Base-by-base conservation (phyloP, 2,888 invertebrate species). In the Leptinotarsa juncta region DNA sequence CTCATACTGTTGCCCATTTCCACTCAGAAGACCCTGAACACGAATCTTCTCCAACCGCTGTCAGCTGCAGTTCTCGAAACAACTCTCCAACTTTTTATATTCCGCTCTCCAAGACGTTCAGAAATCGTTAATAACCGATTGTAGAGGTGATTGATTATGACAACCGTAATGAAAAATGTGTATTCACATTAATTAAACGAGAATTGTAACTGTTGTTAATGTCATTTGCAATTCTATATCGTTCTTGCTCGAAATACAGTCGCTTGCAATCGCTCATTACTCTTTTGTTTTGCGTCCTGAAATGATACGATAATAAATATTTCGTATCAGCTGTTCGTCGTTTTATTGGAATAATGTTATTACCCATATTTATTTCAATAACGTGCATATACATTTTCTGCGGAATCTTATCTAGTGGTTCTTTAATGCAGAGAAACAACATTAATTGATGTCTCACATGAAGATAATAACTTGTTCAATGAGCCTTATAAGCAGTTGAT, bases 171-270 rank as follows among this genome's bases (percentile, higher is more conserved):
- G 62, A 42, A 62, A 62, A 62, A 62, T 26, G 12, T 62, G 12
- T 42, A 62, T 62, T 62, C 32, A 5, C 62, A n/a, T 62, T 62
- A 42, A 62, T 42, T 62, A 42, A 62, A 62, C n/a, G 62, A 32
- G 62, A 62, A n/a, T 12, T 32, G 62, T 3, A 14, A 42, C 62
- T 42, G 42, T 42, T 62, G 62, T 62, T 62, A 42, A 62, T 62
- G 62, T 62, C 62, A 62, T 62, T 62, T 62, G 42, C 62, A 62
- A 62, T 62, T 62, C 62, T 62, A 62, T 62, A 42, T 62, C 62
- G 42, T n/a, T 42, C 32, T 32, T 62, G 32, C 32, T 62, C 18
- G 62, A 62, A 62, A 42, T n/a, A 42, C 62, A 42, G 62, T 16
- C n/a, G 16, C 62, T 15, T n/a, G 62, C 26, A 42, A 62, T 62